Conservation (phyloP, 1,140 invertebrate species). For the Drosophila repleta region DNA sequence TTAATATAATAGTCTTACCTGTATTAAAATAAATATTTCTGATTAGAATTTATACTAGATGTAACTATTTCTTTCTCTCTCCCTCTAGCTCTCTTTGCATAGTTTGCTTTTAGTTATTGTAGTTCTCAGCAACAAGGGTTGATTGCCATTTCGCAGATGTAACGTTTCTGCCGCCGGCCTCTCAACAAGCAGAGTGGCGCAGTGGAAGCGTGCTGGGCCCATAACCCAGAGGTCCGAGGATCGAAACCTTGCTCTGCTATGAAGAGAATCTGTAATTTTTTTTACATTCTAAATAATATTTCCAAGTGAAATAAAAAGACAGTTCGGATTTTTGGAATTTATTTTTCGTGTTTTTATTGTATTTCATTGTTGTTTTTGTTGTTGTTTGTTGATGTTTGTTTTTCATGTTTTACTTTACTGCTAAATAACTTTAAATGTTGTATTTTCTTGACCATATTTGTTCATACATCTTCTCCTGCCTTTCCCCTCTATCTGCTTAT, state of each 20-base stretch:
- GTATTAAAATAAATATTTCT: background rate
- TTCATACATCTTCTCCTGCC: slow-evolving; percentile 44
- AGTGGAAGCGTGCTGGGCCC: slow-evolving; percentile 99
- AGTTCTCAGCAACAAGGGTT: background rate
- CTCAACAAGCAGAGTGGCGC: slow-evolving; percentile 85
- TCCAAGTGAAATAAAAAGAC: slow-evolving; percentile 34
- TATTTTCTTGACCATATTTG: slow-evolving; percentile 63
- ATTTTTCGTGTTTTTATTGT: slow-evolving; percentile 78
- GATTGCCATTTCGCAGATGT: background rate
- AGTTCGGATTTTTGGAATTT: slow-evolving; percentile 58
- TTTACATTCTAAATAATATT: background rate
- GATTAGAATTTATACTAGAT: too few species aligned
- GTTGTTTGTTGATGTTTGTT: slow-evolving; percentile 60
- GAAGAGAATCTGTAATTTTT: background rate
- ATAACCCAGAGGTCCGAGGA: slow-evolving; percentile 99
- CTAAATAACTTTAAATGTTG: slow-evolving; percentile 81
- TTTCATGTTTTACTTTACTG: slow-evolving; percentile 70
- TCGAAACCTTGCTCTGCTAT: slow-evolving; percentile 96
- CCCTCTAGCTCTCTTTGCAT: too few species aligned
- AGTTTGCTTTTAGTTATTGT: background rate
- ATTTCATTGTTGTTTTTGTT: slow-evolving; percentile 68
- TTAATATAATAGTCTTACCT: background rate
- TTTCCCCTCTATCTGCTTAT: slow-evolving; percentile 35
- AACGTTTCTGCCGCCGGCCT: background rate
- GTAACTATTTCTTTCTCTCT: too few species aligned